Evolutionary conservation across 2,113 vertebrate genomes (phyloP).

Genomic region (Gobius niger): DNA sequence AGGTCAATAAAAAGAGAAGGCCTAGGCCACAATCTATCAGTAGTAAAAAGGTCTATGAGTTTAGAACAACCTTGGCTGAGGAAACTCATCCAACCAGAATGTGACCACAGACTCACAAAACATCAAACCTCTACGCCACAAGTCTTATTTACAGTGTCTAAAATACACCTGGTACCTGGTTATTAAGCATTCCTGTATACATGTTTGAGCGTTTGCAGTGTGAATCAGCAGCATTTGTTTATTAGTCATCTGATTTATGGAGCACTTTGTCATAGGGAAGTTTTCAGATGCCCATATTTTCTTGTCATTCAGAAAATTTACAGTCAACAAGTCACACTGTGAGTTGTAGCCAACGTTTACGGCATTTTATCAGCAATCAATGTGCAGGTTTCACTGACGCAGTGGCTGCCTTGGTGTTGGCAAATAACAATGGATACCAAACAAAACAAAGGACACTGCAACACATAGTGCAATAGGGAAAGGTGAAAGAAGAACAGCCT

Average conservation of each 20-base stretch:
- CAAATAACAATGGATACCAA: conserved; percentile 9
- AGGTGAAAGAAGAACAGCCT: too few relatives aligned
- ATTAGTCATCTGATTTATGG: conserved; percentile 62
- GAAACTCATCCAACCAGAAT: conserved; percentile 22
- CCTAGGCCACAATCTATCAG: background rate
- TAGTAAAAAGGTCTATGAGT: background rate
- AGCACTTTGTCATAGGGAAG: conserved; percentile 60
- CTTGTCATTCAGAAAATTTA: conserved; percentile 60
- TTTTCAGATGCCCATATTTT: conserved; percentile 59
- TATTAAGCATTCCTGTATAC: conserved; percentile 41
- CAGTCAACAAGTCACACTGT: conserved; percentile 46
- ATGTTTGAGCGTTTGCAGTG: conserved; percentile 44
- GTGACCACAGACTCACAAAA: conserved; percentile 20
- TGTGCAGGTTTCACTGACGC: conserved; percentile 18
- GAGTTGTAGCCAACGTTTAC: too few relatives aligned
- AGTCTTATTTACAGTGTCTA: conserved; percentile 6
- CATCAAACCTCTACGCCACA: conserved; percentile 28
- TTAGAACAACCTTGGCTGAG: conserved; percentile 18
- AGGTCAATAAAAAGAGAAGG: background rate
- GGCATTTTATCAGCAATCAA: too few relatives aligned
- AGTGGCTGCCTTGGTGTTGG: background rate
- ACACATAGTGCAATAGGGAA: too few relatives aligned
- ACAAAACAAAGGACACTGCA: background rate
- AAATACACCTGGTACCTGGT: conserved; percentile 37
- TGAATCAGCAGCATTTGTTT: conserved; percentile 40